Conservation (phyloP, 1,140 invertebrate genomes). For the Vanessa tameamea region DNA sequence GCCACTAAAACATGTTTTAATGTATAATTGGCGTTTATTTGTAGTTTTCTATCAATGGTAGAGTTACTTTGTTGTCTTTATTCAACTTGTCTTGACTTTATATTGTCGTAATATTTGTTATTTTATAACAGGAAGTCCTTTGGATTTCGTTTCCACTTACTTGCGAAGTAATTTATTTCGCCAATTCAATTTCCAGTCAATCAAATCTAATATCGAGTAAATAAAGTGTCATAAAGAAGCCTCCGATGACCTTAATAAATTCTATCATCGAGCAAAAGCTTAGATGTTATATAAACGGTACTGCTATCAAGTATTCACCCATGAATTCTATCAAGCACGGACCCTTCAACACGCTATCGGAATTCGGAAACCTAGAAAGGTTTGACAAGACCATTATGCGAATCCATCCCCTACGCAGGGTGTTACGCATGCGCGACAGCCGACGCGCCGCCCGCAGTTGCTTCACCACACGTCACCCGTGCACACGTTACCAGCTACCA, state of each 20-base stretch:
- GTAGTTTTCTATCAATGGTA: neutral
- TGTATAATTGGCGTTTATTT: neutral
- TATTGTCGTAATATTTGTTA: neutral
- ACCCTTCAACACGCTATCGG: slow-evolving; percentile 49
- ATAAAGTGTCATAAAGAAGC: slow-evolving; percentile 20
- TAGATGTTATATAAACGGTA: slow-evolving; percentile 22
- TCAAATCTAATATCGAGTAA: slow-evolving; percentile 15
- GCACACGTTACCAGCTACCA: slow-evolving; percentile 41
- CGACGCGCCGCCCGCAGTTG: slow-evolving; percentile 64
- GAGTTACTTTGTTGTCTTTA: neutral
- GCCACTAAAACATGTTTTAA: neutral
- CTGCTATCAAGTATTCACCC: slow-evolving; percentile 32
- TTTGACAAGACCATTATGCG: slow-evolving; percentile 65
- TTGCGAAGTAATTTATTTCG: slow-evolving; percentile 5
- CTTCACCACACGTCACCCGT: slow-evolving; percentile 41
- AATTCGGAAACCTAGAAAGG: slow-evolving; percentile 61
- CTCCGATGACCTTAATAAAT: slow-evolving; percentile 27
- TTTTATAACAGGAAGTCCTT: neutral
- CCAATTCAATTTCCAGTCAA: slow-evolving; percentile 10
- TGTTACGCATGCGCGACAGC: slow-evolving; percentile 58
- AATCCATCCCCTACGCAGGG: slow-evolving; percentile 66
- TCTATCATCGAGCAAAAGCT: slow-evolving; percentile 4
- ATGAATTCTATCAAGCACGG: slow-evolving; percentile 39
- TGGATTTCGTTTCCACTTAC: neutral
- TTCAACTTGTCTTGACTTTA: neutral